Evolutionary conservation across 2,888 invertebrate species (phyloP), one percentile per base, ranked within the genome.

Genomic region (Hydropsyche betteni): DNA sequence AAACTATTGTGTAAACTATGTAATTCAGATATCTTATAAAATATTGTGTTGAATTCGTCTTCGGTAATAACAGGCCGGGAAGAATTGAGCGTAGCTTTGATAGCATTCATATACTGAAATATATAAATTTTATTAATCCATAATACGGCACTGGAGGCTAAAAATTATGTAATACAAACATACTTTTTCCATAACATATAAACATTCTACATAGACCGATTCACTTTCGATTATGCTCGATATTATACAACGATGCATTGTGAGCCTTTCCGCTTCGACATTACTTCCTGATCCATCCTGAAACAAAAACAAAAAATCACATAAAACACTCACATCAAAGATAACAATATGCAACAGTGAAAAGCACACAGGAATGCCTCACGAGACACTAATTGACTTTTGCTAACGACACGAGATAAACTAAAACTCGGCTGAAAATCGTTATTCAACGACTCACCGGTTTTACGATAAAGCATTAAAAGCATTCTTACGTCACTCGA

Each of bases 201-300:
- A 88, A 84, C 95, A 95, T 84, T 95, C 95, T 64, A 97, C 94
- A 83, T 97, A 97, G 80, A 94, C 92, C 70, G 92, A 92, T 86
- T 97, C 97, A 83, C 96, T 96, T 81, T 96, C 95, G 81, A 97
- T 93, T 80, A 97, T 96, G 82, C 95, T 96, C 80, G 91, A 91
- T 78, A 97, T 90, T 82, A 97, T 95, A 83, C 94, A 94, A 81
- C 94, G 92, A 82, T 95, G 94, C 93, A 96, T 95, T 72, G 93
- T 92, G 77, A 93, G 91, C 80, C 94, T 90, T 83, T 94, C 95
- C 12, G 92, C 91, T 81, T 93, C 93, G 64, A 88, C 88, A 84
- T 90, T 90, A 81, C 86, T 89, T 81, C 85, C 87, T 77, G 78
- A 74, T 12, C 84, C 84, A 61, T 85, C 83, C 80, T 85, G 83